phyloP scores from a whole-genome alignment of 2,113 vertebrate genomes.

The Garra rufa region DNA sequence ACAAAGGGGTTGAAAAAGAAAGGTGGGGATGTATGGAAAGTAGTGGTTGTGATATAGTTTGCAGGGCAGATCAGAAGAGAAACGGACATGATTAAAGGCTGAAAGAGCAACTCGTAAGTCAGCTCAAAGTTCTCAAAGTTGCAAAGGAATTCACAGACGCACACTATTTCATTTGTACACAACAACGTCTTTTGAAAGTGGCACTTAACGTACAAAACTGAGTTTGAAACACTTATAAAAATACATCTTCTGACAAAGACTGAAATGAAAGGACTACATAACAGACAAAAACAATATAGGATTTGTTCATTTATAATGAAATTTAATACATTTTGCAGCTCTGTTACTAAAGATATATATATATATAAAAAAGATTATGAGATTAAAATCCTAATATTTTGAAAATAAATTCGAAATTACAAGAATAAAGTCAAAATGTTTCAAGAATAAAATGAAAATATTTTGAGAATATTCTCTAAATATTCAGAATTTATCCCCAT shows the following conservation, averaged over 20 bases:
- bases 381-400: too few relatives aligned
- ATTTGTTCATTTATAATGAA: too few relatives aligned
- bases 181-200: not conserved
- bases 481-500: too few relatives aligned
- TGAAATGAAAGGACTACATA: not conserved
- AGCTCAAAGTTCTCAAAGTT: not conserved
- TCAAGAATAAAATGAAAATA: too few relatives aligned
- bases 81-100: not conserved
- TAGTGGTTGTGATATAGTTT: not conserved
- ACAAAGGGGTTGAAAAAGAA: not conserved
- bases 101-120: not conserved
- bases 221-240: not conserved
- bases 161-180: not conserved
- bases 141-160: not conserved
- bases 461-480: too few relatives aligned
- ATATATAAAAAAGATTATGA: too few relatives aligned
- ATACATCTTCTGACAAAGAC: not conserved
- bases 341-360: too few relatives aligned
- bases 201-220: not conserved
- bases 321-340: too few relatives aligned
- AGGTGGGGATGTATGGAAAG: not conserved
- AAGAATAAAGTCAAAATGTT: too few relatives aligned
- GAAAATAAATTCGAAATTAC: too few relatives aligned
- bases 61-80: slow-evolving; percentile 12
- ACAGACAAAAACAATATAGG: too few relatives aligned